Base-by-base conservation (phyloP, 2,113 vertebrate genomes). In the Mus pahari region DNA sequence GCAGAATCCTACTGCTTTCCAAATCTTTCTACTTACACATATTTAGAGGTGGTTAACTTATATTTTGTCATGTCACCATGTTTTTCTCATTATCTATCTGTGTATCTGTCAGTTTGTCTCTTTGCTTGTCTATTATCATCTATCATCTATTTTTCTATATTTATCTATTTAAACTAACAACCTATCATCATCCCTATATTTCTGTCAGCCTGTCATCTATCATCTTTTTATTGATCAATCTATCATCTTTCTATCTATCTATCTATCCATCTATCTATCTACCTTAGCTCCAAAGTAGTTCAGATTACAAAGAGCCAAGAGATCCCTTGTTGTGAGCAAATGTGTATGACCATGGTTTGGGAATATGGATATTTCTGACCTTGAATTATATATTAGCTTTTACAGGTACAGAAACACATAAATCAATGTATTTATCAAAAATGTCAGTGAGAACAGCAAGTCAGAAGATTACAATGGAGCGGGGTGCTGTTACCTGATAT, bases 1-100 rank as follows among this genome's bases (percentile, higher is more conserved):
- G 45, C 73, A 74, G 19, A 83, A 62, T 82, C 9, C 86, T 66
- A 90, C 7, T 97, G 4, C 86, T 94, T 24, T 94, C 70, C 71
- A 74, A 94, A 26, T 86, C 17, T 94, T 95, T 53, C 36, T 62
- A 53, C 50, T 71, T 79, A 50, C 5, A 71, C 28, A 31, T 77
- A 79, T 9, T 45, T 36, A 48, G 74, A 68, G 19, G n/a, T 66
- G 26, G 33, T 75, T 93, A 78, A 84, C 48, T 24, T 81, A 14
- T 4, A 70, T 87, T 93, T 96, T 78, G 66, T 79, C 62, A 39
- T 70, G 48, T 10, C 45, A 58, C 2, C 64, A 17, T 19, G 14
- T 70, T 71, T 58, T 39, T 60, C 7, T 58, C 36, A 58, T 36
- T 36, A 53, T n/a, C 78, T 68, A 36, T 33, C 12, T 68, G 16